Conservation (phyloP, 2,888 invertebrate species). For the Pseudococcus longispinus region DNA sequence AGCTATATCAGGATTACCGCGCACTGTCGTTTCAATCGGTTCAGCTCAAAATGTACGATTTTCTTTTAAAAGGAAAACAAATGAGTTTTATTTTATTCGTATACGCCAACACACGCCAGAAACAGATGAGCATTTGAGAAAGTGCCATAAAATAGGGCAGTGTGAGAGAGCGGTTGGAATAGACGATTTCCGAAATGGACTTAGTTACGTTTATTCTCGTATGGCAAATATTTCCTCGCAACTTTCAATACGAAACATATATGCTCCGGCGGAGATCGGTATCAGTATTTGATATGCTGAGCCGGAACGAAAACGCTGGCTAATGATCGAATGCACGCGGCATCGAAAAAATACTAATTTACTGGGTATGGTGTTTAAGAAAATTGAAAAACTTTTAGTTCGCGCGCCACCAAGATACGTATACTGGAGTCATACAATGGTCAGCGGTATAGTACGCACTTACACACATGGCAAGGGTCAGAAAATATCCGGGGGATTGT, state of each 20-base stretch:
- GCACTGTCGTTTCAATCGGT: background rate
- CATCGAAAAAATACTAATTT: background rate
- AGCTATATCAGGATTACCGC: background rate
- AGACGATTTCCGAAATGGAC: background rate
- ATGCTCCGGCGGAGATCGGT: background rate
- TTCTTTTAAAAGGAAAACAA: background rate
- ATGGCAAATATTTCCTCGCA: background rate
- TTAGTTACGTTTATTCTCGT: background rate
- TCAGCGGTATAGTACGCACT: background rate
- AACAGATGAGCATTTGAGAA: background rate
- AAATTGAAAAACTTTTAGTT: slow-evolving; percentile 25
- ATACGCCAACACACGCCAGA: background rate
- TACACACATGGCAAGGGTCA: background rate
- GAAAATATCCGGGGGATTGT: background rate
- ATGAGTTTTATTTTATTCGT: background rate
- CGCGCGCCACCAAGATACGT: background rate
- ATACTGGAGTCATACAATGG: background rate
- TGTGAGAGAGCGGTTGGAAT: background rate
- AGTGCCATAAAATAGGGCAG: background rate
- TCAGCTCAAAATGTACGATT: background rate
- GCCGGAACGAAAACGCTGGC: background rate
- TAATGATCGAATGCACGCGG: background rate
- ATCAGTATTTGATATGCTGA: background rate
- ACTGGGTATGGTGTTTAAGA: background rate
- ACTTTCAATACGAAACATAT: background rate